Evolutionary conservation across 2,113 vertebrate genomes (phyloP).

Genomic region (Lampris incognitus): DNA sequence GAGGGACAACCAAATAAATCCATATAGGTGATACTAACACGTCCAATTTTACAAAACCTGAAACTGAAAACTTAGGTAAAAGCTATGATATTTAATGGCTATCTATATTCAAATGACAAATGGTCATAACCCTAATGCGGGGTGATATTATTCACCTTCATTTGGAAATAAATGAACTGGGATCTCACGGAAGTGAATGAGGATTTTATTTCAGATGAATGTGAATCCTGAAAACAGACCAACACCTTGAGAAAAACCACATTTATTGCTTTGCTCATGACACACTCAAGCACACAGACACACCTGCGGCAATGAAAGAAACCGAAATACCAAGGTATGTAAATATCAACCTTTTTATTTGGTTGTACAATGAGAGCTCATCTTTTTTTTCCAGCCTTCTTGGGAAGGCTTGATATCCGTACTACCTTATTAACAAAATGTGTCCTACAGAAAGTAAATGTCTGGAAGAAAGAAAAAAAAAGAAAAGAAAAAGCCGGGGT

Average conservation of each 20-base stretch:
- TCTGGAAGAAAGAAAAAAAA: no score
- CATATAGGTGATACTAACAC: no score
- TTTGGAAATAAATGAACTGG: not conserved
- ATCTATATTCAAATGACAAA: no score
- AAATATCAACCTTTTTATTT: constrained; percentile 81
- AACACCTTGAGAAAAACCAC: not conserved
- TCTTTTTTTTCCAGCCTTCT: constrained; percentile 67
- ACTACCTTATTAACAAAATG: constrained; percentile 66
- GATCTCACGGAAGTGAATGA: not conserved
- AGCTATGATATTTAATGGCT: no score
- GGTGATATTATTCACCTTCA: no score
- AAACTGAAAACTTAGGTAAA: no score
- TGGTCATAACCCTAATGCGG: no score
- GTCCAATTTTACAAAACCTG: no score
- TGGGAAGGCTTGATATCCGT: constrained; percentile 76
- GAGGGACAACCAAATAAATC: no score
- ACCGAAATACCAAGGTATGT: constrained; percentile 34
- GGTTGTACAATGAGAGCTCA: constrained; percentile 76
- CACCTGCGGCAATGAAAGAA: not conserved
- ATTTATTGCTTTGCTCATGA: not conserved
- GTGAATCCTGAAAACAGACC: not conserved
- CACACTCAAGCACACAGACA: not conserved
- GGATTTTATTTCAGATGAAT: not conserved
- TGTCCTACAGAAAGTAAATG: constrained; percentile 53
- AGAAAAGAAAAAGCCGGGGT: constrained; percentile 44